phyloP scores from a whole-genome alignment of 2,113 vertebrate genomes.

The Mastomys coucha region DNA sequence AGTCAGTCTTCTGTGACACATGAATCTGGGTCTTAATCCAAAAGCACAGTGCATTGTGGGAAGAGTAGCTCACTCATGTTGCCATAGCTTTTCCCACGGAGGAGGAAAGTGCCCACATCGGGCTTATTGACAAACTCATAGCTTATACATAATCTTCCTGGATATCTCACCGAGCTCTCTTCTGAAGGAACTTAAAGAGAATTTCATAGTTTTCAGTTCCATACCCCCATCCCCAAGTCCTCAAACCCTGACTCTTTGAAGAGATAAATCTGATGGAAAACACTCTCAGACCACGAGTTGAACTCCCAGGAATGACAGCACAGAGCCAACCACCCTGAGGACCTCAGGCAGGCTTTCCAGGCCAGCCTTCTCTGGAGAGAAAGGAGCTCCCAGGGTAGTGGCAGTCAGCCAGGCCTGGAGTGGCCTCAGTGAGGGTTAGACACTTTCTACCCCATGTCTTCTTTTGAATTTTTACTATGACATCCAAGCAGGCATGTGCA shows the following conservation, averaged over 20 bases:
- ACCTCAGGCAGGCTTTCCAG: slow-evolving; percentile 21
- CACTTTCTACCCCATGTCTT: neutral
- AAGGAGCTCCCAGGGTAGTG: neutral
- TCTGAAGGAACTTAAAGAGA: slow-evolving; percentile 27
- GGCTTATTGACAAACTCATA: neutral
- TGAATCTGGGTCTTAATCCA: neutral
- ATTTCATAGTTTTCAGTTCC: slow-evolving; percentile 44
- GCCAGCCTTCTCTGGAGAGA: slow-evolving; percentile 45
- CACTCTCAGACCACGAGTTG: slow-evolving; percentile 47
- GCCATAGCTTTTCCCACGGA: neutral
- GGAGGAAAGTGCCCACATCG: neutral
- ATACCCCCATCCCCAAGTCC: neutral
- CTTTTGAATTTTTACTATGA: slow-evolving; percentile 25
- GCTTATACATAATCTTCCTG: neutral
- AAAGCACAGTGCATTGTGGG: neutral
- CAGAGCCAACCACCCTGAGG: slow-evolving; percentile 49
- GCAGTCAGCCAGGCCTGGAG: neutral
- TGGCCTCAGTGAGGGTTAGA: neutral
- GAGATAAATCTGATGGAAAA: slow-evolving; percentile 64
- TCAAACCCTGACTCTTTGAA: neutral
- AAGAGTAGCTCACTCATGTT: neutral
- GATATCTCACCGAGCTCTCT: neutral
- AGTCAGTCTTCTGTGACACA: neutral
- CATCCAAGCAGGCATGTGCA: neutral
- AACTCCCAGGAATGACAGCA: slow-evolving; percentile 61